Base-by-base conservation (phyloP, 2,888 invertebrate species). In the Lissonota sp. region DNA sequence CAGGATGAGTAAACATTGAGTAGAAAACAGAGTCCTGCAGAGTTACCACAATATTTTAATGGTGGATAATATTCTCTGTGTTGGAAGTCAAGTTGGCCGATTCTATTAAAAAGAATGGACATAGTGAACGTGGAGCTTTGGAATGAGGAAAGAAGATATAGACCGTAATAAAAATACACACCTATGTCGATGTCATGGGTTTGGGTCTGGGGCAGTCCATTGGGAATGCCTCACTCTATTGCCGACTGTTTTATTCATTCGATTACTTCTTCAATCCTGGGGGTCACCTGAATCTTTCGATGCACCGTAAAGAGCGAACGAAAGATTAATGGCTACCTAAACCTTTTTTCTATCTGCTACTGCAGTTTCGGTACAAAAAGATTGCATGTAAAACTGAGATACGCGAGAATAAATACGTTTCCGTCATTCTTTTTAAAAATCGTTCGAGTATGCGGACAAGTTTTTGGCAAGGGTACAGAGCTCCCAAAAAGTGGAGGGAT, bases 241-340 rank as follows among this genome's bases (percentile, higher is more conserved):
- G 85, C 85, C 82, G 85, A 86, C 90, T 91, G 86, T 88, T 89
- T 91, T 90, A 91, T 91, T 91, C 89, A 91, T 90, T 87, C 86
- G 88, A 91, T 91, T 88, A 87, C 86, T 88, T 26, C 86, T 77
- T 60, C 60, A 63, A 74, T 70, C 78, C 74, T 53, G 66, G 71
- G 66, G 58, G 62, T 78, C 78, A 71, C 66, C 62, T 62, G 74
- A 71, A 60, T 64, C 60, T 66, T 70, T 78, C 46, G 49, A 64
- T 44, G 26, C 4, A 42, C 14, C 62, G 64, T 12, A 8, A 63
- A 55, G 55, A 62, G 53, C 71, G 10, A 12, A 8, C 14, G 55
- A 53, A n/a, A 26, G n/a, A 55, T 40, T 1, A 26, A 26, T 26
- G 26, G 26, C 1, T 26, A 26, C 26, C 60, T 58, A 64, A n/a